Base-by-base conservation (phyloP, 2,113 vertebrate species). In the Sclerurus mexicanus region DNA sequence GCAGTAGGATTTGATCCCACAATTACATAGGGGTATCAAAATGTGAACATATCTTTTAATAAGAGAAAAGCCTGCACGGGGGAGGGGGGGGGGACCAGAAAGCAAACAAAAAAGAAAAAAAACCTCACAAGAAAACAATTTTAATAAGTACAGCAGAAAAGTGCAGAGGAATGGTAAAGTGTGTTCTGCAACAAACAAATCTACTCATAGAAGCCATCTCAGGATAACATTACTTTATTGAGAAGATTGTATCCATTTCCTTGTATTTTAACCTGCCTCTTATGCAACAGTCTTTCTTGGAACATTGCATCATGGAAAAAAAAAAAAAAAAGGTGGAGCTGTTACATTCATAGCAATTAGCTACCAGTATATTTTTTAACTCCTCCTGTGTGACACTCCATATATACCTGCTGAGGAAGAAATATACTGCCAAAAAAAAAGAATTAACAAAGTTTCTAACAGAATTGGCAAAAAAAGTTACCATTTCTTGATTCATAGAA, bases 251-350 rank as follows among this genome's bases (percentile, higher is more conserved):
- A 52, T 66, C 67, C 7, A 33, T 96, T 95, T 92, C 67, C 71
- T 93, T 93, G 88, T 89, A 85, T 93, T 74, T 90, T 80, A 91
- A 83, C 58, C 28, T 77, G 63, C 14, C 47, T 63, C 84, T 95
- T 94, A 76, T 68, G 79, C 73, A 96, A 96, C 50, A 85, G n/a
- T n/a, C 69, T 87, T 95, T 77, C 75, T 92, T 73, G 75, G 93
- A 93, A 69, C 46, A 56, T 89, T 88, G 73, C 74, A 47, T 89
- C 67, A 91, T 3, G 40, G 85, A 89, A 93, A 94, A n/a, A n/a
- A 79, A 68, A 68, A 74, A 59, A 55, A 56, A 62, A 66, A 71
- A 79, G 47, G 67, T 67, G 47, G 30, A 71, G 64, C 44, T 37
- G 58, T 87, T 80, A 66, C 7, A 27, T 44, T 69, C 33, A 30